These are phyloP conservation scores for Drosophila nigromelanica DNA, from an alignment of 1,140 invertebrate species.

Conservation along the genomic window DNA sequence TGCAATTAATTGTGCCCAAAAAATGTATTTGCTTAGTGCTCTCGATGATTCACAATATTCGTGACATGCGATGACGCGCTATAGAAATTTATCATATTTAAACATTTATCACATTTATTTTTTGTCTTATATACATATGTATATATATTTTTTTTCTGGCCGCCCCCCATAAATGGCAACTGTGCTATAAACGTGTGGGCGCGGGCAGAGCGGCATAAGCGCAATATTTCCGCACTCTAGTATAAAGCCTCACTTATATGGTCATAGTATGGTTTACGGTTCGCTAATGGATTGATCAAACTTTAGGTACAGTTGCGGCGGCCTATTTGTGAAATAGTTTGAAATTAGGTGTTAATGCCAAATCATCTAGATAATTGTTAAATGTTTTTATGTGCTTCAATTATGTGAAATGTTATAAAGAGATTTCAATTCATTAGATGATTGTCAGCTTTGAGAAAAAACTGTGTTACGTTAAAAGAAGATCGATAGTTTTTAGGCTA, in stretches of 20 bases:
- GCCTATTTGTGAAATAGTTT: conserved; percentile 9
- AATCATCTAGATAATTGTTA: conserved; percentile 25
- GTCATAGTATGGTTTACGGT: conserved; percentile 15
- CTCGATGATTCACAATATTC: conserved; percentile 38
- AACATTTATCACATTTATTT: conserved; percentile 9
- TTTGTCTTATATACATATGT: neutral
- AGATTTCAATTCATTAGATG: neutral
- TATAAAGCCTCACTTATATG: conserved; percentile 21
- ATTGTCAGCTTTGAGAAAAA: neutral
- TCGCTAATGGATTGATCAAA: conserved; percentile 31
- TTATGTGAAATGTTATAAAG: conserved; percentile 4
- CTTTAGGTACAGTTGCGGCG: conserved; percentile 8
- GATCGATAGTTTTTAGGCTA: too few relatives aligned
- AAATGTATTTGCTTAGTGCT: conserved; percentile 12
- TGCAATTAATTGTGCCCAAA: conserved; percentile 35
- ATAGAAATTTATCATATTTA: conserved; percentile 45
- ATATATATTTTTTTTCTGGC: conserved; percentile 11
- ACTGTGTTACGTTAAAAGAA: too few relatives aligned
- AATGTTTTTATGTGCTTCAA: too few relatives aligned
- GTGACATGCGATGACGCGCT: conserved; percentile 31
- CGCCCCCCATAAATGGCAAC: conserved; percentile 26
- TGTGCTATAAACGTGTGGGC: conserved; percentile 23
- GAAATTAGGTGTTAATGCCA: conserved; percentile 20
- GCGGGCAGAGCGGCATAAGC: conserved; percentile 1
- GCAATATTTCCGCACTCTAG: conserved; percentile 27